Evolutionary conservation across 2,888 invertebrate species (phyloP), one percentile per base, ranked within the genome.

Genomic region (Brenthis daphne): DNA sequence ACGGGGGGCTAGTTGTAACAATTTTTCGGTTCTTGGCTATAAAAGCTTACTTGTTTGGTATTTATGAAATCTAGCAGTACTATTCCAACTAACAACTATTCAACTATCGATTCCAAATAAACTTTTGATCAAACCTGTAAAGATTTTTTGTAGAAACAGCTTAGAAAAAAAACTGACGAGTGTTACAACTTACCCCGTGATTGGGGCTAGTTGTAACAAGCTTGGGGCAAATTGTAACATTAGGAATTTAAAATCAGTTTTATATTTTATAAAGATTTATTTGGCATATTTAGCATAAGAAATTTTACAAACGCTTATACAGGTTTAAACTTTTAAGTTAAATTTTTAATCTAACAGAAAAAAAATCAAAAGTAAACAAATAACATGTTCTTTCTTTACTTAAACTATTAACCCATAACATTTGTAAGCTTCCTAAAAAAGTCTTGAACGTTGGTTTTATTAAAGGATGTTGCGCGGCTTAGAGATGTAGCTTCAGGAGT

Each of bases 171-270:
- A 50, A 50, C 3, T 14, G 50, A 50, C 50, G 50, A 50, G 50
- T 50, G 50, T 50, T 50, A 50, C 11, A 50, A 50, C 50, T 50
- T 50, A 50, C 50, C 50, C 50, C 50, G 50, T 50, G 50, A 14
- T 50, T 50, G 50, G 50, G 50, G 50, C 50, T 50, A 50, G 50
- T 50, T 50, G 50, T 50, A 50, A 50, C 50, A 50, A 4, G 50
- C 50, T 50, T 50, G 50, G 50, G 14, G 50, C 50, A 6, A 50
- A 14, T 50, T 14, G 50, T 50, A 50, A 50, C 50, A 3, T 3
- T 50, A 50, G 2, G 50, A 50, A 50, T 50, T 50, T 1, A 50
- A 50, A 50, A 50, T 6, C 50, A 50, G 14, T 50, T 50, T 50
- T 50, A 12, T 50, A 50, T 3, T 50, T 50, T 50, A 5, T 14